phyloP scores from a whole-genome alignment of 1,140 invertebrate species.

The Oryzaephilus surinamensis region DNA sequence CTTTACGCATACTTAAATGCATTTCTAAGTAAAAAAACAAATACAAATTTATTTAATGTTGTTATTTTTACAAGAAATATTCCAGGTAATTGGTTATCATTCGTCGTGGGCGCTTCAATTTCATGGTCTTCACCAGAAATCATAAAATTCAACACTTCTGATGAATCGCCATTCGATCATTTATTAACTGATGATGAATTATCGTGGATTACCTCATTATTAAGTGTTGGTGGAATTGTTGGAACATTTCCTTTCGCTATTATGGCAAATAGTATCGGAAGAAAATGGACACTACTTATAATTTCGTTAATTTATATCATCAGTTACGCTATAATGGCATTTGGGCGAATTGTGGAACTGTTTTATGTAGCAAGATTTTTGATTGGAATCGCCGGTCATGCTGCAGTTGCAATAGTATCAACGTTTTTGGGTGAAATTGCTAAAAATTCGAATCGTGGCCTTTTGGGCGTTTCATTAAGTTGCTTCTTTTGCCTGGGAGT shows the following conservation, averaged over 20 bases:
- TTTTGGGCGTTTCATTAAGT: conserved; percentile 13
- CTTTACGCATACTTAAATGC: too few species aligned
- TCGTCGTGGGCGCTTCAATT: conserved; percentile 51
- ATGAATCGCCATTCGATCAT: conserved; percentile 24
- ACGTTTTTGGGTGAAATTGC: conserved; percentile 42
- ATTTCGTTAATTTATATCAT: conserved; percentile 34
- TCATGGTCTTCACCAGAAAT: conserved; percentile 65
- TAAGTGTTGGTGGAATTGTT: conserved; percentile 67
- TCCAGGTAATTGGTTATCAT: conserved; percentile 52
- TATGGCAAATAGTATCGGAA: conserved; percentile 49
- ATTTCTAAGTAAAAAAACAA: too few species aligned
- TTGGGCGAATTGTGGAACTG: conserved; percentile 29
- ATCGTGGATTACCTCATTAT: conserved; percentile 71
- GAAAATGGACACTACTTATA: conserved; percentile 35
- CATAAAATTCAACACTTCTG: conserved; percentile 39
- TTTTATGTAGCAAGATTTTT: conserved; percentile 35
- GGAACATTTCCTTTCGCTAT: conserved; percentile 42
- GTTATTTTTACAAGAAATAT: too few species aligned
- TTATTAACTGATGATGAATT: conserved; percentile 39
- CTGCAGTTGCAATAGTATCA: conserved; percentile 38
- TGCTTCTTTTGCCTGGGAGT: conserved; percentile 15
- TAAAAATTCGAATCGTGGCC: conserved; percentile 22
- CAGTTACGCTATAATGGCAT: conserved; percentile 33
- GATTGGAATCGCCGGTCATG: conserved; percentile 37
- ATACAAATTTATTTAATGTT: too few species aligned